Conservation (phyloP, 2,113 vertebrate genomes). For the Riparia riparia region DNA sequence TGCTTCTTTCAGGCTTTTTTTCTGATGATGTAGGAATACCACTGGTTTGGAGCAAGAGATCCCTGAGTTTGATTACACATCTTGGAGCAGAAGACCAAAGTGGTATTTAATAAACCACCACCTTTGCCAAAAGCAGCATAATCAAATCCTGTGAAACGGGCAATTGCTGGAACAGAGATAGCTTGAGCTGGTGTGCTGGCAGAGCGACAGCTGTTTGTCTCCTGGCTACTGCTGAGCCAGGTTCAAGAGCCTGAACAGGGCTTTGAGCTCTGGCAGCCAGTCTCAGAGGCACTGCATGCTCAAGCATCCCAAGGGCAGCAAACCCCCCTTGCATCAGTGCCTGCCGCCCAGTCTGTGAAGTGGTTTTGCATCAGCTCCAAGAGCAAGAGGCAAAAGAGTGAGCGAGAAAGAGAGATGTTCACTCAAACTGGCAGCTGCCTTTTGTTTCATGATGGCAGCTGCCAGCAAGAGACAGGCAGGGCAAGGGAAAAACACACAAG, state of each 20-base stretch:
- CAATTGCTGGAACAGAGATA: not conserved
- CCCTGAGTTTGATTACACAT: not conserved
- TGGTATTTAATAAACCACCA: conserved; percentile 41
- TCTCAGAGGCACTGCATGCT: not conserved
- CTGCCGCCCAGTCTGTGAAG: conserved; percentile 52
- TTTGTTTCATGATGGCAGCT: conserved; percentile 69
- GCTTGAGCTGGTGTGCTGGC: conserved; percentile 26
- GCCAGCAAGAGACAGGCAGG: conserved; percentile 71
- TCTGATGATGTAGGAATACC: not conserved
- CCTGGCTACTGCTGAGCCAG: conserved; percentile 20
- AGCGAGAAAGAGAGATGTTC: conserved; percentile 66
- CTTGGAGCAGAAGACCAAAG: conserved; percentile 32
- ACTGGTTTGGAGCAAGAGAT: not conserved
- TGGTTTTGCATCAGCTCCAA: conserved; percentile 46
- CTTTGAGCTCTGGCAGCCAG: not conserved
- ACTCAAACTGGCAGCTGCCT: conserved; percentile 74
- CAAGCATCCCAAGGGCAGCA: conserved; percentile 10
- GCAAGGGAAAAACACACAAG: conserved; percentile 67
- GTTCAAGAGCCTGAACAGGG: not conserved
- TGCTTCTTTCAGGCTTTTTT: not conserved
- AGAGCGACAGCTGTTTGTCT: not conserved
- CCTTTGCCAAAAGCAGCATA: conserved; percentile 59
- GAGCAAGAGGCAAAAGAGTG: conserved; percentile 13
- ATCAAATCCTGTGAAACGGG: conserved; percentile 10
- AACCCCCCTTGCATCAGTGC: not conserved